phyloP scores from a whole-genome alignment of 2,113 vertebrate genomes.

The Oreochromis aureus region DNA sequence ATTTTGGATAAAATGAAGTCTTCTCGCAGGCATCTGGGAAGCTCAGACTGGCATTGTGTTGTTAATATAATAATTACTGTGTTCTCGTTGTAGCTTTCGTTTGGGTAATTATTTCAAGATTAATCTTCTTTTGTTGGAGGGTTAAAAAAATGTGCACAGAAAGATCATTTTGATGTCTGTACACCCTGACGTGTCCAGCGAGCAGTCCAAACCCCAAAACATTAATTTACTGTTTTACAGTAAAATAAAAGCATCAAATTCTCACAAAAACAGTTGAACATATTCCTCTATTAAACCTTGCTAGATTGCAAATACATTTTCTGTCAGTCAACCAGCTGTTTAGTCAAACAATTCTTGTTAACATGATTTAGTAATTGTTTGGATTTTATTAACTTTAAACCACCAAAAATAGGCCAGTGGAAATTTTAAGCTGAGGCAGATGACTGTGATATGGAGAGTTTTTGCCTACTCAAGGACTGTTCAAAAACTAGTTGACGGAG shows the following conservation, averaged over 20 bases:
- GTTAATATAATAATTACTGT: neutral
- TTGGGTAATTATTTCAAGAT: neutral
- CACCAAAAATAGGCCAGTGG: neutral
- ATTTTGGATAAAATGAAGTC: neutral
- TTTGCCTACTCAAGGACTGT: neutral
- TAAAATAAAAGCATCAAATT: neutral
- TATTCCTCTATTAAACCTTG: neutral
- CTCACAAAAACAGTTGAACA: neutral
- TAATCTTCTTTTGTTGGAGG: neutral
- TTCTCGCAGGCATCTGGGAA: neutral
- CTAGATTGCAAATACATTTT: neutral
- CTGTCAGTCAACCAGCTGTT: neutral
- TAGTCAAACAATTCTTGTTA: neutral
- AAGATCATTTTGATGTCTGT: neutral
- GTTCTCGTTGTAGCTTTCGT: neutral
- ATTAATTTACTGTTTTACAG: neutral
- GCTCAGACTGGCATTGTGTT: neutral
- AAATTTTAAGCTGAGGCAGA: neutral
- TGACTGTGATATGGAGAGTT: neutral
- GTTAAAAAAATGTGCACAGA: neutral
- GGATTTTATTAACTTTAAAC: neutral
- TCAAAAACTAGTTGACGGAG: neutral
- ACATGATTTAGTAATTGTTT: neutral
- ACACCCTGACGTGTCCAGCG: neutral
- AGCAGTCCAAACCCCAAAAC: neutral